Base-by-base conservation (phyloP, 2,888 invertebrate species). In the Gnatocerus cornutus region DNA sequence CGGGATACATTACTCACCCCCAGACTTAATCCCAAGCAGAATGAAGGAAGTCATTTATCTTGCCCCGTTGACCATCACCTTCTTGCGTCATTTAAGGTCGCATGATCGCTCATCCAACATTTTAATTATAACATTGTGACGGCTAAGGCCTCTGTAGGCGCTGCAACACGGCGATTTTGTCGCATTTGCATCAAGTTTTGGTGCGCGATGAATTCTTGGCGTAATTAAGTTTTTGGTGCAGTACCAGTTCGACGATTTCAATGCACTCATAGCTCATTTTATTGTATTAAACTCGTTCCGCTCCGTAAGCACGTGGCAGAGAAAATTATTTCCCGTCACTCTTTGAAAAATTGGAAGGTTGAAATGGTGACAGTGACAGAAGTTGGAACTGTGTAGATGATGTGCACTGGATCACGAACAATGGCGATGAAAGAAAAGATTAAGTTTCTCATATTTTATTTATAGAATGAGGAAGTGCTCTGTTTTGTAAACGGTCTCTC, bases 121-220 rank as follows among this genome's bases (percentile, higher is more conserved):
- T 12, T 12, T 29, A 55, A 33, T 33, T 33, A 33, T 21, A 21
- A 21, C 21, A 55, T 41, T 21, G 27, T 39, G 39, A 27, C 56
- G 56, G 58, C 46, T 45, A 58, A 58, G 58, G 58, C 16, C 13
- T 14, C n/a, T 7, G 59, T 59, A 46, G 59, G 59, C 37, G 59
- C 2, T 41, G 13, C 12, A 21, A 59, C 7, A 10, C 10, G n/a
- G 33, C 33, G 48, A 45, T 46, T 43, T 9, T 39, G 37, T 37
- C 33, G 37, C 48, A 61, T 61, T 61, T 61, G 50, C 61, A 61
- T 61, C 48, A 48, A 50, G n/a, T 61, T 61, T 46, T 61, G 50
- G 56, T 8, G n/a, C 7, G 56, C 29, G 37, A 46, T 14, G 50
- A 13, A 61, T 61, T 61, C 61, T 33, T 59, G n/a, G 9, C 43